Conservation (phyloP, 2,888 invertebrate species). For the Hydroisotoma schaefferi region DNA sequence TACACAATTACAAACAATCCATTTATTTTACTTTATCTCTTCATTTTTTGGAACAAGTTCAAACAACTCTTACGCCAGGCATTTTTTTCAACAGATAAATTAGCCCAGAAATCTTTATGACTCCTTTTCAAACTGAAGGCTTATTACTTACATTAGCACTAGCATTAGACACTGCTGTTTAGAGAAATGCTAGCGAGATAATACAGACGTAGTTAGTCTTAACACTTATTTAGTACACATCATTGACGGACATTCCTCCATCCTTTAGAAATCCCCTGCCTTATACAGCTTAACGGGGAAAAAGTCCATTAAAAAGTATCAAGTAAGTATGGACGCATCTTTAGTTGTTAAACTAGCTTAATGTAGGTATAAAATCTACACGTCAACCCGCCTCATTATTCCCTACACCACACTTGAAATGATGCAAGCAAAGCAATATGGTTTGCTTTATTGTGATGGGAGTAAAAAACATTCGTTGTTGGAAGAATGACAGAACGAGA, state of each 20-base stretch:
- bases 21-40: conserved; percentile 21
- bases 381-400: conserved; percentile 12
- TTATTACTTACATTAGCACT: conserved; percentile 1
- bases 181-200: too few species aligned
- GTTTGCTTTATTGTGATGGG: too few species aligned
- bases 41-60: conserved; percentile 21
- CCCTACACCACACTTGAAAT: neutral
- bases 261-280: too few species aligned
- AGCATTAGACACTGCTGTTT: neutral
- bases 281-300: too few species aligned
- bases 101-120: neutral
- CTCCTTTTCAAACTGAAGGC: neutral
- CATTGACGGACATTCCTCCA: neutral
- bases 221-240: neutral
- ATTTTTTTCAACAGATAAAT: conserved; percentile 14
- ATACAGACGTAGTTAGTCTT: neutral
- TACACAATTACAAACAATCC: conserved; percentile 13
- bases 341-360: neutral
- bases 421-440: neutral
- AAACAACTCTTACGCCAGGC: conserved; percentile 14
- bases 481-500: conserved; percentile 10
- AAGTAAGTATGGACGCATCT: too few species aligned
- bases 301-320: too few species aligned
- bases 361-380: conserved; percentile 9
- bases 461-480: too few species aligned